Conservation (phyloP, 2,113 vertebrate species). For the Tenebrosternarchus preto region DNA sequence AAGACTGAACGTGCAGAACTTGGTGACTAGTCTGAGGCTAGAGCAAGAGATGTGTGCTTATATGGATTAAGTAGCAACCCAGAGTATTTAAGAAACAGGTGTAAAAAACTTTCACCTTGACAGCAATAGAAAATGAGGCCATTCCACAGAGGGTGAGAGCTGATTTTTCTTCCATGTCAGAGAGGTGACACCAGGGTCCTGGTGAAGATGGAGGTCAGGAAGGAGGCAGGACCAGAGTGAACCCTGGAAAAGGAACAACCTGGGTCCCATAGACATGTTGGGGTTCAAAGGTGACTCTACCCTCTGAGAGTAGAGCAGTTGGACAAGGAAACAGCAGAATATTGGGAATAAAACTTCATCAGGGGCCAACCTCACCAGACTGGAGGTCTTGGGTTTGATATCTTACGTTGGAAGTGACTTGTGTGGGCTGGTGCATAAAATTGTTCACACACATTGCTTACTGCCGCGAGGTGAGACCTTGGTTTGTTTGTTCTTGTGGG, state of each 20-base stretch:
- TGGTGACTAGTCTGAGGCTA: background rate
- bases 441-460: no score
- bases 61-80: conserved; percentile 32
- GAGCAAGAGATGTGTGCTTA: background rate
- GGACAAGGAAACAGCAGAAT: background rate
- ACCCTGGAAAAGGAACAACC: conserved; percentile 18
- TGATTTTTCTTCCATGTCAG: conserved; percentile 37
- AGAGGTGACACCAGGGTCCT: conserved; percentile 15
- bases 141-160: conserved; percentile 20
- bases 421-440: background rate
- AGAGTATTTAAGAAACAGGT: conserved; percentile 8
- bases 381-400: background rate
- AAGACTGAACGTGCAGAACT: no score
- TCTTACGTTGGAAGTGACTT: background rate
- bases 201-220: conserved; percentile 30
- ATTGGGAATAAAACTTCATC: background rate
- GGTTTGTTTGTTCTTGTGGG: no score
- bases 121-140: conserved; percentile 47
- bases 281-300: conserved; percentile 31
- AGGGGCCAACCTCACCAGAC: background rate
- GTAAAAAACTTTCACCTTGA: conserved; percentile 26
- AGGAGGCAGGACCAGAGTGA: conserved; percentile 25
- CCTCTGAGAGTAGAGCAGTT: background rate
- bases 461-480: no score
- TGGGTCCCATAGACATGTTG: conserved; percentile 17